Evolutionary conservation across 2,113 vertebrate genomes (phyloP), one percentile per base, ranked within the genome.

Genomic region (Ctenomys sociabilis): DNA sequence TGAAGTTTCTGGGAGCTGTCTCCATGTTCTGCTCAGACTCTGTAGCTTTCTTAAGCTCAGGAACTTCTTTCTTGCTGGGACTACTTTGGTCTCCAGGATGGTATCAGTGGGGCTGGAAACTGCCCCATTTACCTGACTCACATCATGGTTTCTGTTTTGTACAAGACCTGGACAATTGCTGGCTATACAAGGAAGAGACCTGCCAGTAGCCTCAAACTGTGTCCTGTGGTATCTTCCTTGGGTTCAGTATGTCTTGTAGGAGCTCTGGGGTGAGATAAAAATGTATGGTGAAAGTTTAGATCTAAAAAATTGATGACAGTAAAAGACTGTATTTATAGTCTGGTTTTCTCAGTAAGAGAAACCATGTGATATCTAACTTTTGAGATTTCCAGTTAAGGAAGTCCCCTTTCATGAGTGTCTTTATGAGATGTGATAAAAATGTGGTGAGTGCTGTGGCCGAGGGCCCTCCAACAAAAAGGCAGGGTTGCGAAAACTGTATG

Each of bases 21-120:
- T 57, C 7, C 40, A 72, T 26, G 37, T 85, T 85, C 72, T 30
- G 16, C 32, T 96, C 9, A 57, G 7, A 70, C 10, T 30, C 2
- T 82, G 24, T 13, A 57, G 35, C 72, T 24, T 77, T 92, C 40
- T 92, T 90, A n/a, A 72, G 63, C 72, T 12, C 45, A 64, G 68
- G 49, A 96, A 72, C 24, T 85, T 85, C 45, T 61, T 88, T 93
- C 37, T 93, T 68, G 21, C 63, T 88, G 26, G n/a, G 52, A 28
- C 37, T 83, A 43, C 68, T 88, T 92, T 86, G 52, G 17, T 57
- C 26, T 77, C 21, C 4, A 37, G 49, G 5, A 17, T 45, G 28
- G 30, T 45, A 64, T 4, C 13, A 91, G 16, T 14, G 61, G 22
- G 35, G 9, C 59, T 72, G 61, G 24, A 43, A 45, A 21, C 63